Evolutionary conservation across 2,113 vertebrate genomes (phyloP).

Genomic region (Coptodon bakossiorum): DNA sequence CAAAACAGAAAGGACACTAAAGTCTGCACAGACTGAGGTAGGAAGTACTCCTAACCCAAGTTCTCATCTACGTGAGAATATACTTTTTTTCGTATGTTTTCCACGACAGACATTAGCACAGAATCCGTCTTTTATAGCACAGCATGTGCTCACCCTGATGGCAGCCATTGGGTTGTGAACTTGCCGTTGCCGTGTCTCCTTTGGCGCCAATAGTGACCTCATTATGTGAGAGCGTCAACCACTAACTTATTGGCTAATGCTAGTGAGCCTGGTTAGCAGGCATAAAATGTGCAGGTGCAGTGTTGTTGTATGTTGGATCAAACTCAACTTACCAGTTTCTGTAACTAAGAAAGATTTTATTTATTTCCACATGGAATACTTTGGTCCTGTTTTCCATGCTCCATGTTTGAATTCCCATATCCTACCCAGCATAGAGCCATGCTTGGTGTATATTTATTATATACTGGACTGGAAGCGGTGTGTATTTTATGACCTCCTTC

Average conservation of each 20-base stretch:
- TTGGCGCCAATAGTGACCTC: not conserved
- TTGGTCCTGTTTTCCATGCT: not conserved
- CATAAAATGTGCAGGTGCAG: not conserved
- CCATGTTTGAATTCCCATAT: not conserved
- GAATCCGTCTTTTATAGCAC: not conserved
- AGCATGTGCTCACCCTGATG: not conserved
- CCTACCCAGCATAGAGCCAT: not conserved
- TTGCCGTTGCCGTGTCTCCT: not conserved
- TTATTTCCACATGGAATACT: not conserved
- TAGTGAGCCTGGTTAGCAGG: not conserved
- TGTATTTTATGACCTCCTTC: not conserved
- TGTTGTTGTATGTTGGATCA: too few relatives aligned
- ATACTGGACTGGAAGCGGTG: too few relatives aligned
- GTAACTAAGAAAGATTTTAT: not conserved
- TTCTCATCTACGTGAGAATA: not conserved
- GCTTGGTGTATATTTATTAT: accelerated
- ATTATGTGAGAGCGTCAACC: not conserved
- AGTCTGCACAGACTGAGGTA: not conserved
- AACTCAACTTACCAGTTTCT: not conserved
- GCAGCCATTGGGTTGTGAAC: not conserved
- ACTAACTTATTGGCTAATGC: not conserved
- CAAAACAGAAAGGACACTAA: not conserved
- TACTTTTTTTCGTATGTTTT: not conserved
- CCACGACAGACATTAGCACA: not conserved
- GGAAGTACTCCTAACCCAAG: not conserved